Percentiles rank a stretch among this genome's conserved stretches.
phyloP scores from a whole-genome alignment of 1,140 invertebrate genomes.

The Brachionus angularis region DNA sequence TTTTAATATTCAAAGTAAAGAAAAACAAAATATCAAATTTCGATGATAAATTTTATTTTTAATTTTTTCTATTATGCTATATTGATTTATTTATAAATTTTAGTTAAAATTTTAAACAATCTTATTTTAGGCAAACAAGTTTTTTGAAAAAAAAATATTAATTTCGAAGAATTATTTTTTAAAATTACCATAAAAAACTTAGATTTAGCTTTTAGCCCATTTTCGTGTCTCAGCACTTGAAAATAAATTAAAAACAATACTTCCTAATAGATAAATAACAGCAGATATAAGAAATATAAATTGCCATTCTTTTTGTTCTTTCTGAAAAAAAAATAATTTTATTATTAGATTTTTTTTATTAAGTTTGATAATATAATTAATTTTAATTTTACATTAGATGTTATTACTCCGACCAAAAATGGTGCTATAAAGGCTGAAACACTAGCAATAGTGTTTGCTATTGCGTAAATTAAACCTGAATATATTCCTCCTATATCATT shows the following conservation, averaged over 20 bases:
- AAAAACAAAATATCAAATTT: no score
- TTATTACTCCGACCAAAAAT: conserved; percentile 38
- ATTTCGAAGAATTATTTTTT: no score
- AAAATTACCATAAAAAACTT: no score
- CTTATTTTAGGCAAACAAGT: no score
- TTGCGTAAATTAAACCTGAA: conserved; percentile 39
- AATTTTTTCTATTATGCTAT: no score
- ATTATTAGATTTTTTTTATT: no score
- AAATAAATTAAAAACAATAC: conserved; percentile 51
- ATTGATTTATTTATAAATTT: no score
- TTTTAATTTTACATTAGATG: conserved; percentile 22
- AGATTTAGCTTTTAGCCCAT: conserved; percentile 48
- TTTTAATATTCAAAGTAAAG: no score
- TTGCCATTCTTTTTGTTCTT: conserved; percentile 53
- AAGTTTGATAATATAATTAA: not conserved
- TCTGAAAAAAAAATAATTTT: not conserved
- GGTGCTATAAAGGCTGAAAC: conserved; percentile 8
- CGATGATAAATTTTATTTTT: no score
- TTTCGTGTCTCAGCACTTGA: conserved; percentile 51
- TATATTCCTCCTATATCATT: conserved; percentile 11
- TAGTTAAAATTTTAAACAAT: no score
- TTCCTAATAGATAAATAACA: conserved; percentile 51
- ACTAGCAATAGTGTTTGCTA: conserved; percentile 30
- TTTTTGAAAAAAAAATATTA: no score
- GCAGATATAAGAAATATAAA: conserved; percentile 55